A percentile compares a stretch with the other conserved stretches of the same genome.
These are phyloP conservation scores for Drosophila ustulata DNA, from an alignment of 2,888 invertebrate genomes.

Conservation along the genomic window DNA sequence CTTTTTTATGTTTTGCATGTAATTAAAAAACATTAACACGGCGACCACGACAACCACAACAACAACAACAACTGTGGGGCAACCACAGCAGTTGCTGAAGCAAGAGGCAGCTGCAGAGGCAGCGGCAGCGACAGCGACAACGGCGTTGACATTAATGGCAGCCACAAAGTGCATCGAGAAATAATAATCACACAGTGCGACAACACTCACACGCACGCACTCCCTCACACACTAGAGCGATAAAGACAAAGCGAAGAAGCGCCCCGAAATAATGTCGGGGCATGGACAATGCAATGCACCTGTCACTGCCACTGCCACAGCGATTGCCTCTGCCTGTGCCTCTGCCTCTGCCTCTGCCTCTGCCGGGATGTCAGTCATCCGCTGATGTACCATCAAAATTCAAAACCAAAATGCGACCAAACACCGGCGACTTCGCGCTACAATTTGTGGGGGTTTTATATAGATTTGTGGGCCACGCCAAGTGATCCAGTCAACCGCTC, in stretches of 20 bases:
- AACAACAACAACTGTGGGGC: conserved; percentile 20
- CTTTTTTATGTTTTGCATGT: conserved; percentile 62
- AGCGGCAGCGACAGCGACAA: conserved; percentile 32
- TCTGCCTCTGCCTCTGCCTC: conserved; percentile 4
- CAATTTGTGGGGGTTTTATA: background rate
- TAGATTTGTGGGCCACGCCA: conserved; percentile 2
- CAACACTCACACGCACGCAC: conserved; percentile 27
- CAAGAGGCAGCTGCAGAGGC: background rate
- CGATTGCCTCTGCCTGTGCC: conserved; percentile 1
- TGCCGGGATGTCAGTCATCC: conserved; percentile 44
- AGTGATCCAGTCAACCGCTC: conserved; percentile 78
- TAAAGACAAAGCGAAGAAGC: conserved; percentile 27
- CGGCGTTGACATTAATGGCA: conserved; percentile 72
- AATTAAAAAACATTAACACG: conserved; percentile 72
- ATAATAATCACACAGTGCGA: conserved; percentile 34
- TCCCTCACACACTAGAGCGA: conserved; percentile 16
- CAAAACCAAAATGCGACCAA: conserved; percentile 10
- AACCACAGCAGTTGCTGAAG: background rate
- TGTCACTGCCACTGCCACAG: conserved; percentile 44
- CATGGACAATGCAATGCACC: conserved; percentile 45
- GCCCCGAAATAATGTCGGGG: conserved; percentile 5
- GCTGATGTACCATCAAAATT: conserved; percentile 39
- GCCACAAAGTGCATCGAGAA: conserved; percentile 64
- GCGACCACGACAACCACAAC: conserved; percentile 27
- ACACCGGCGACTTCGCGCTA: conserved; percentile 18